Evolutionary conservation across 37 sponge, comb jelly and placozoan genomes (phyloP).

Genomic region (Mnemiopsis leidyi): DNA sequence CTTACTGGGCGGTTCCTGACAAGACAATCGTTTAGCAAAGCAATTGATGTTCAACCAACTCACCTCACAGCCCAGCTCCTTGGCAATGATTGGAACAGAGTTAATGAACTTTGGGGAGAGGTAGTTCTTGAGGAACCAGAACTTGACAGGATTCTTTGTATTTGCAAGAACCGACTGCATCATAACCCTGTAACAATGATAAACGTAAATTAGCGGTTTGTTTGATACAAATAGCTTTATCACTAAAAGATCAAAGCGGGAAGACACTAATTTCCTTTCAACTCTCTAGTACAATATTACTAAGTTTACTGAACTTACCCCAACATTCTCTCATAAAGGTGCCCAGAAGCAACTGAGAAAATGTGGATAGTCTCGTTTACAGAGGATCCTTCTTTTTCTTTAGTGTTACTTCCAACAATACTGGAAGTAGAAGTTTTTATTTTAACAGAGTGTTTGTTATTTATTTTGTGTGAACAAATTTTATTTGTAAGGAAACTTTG

Average conservation of each 20-base stretch:
- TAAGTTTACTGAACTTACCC: slow-evolving; percentile 72
- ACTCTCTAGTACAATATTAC: too few species aligned
- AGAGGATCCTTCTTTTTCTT: background rate
- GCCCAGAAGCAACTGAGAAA: slow-evolving; percentile 95
- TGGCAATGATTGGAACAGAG: slow-evolving; percentile 30
- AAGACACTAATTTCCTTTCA: too few species aligned
- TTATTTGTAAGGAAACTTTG: too few species aligned
- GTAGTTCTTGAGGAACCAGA: slow-evolving; percentile 96
- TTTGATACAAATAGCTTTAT: background rate
- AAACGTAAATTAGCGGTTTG: background rate
- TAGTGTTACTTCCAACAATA: background rate
- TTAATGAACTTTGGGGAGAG: slow-evolving; percentile 87
- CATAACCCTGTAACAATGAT: slow-evolving; percentile 76
- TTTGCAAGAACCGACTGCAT: slow-evolving; percentile 89
- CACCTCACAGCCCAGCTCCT: slow-evolving; percentile 50
- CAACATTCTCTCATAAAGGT: slow-evolving; percentile 92
- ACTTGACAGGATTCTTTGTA: slow-evolving; percentile 85
- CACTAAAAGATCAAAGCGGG: background rate
- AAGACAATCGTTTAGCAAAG: too few species aligned
- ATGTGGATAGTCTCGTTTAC: slow-evolving; percentile 84
- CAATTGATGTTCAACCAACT: too few species aligned
- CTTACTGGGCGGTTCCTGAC: too few species aligned
- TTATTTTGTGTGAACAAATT: background rate
- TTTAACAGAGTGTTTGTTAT: background rate
- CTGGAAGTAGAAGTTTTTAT: background rate